phyloP scores from a whole-genome alignment of 2,113 vertebrate genomes.

The Macroglossus sobrinus region DNA sequence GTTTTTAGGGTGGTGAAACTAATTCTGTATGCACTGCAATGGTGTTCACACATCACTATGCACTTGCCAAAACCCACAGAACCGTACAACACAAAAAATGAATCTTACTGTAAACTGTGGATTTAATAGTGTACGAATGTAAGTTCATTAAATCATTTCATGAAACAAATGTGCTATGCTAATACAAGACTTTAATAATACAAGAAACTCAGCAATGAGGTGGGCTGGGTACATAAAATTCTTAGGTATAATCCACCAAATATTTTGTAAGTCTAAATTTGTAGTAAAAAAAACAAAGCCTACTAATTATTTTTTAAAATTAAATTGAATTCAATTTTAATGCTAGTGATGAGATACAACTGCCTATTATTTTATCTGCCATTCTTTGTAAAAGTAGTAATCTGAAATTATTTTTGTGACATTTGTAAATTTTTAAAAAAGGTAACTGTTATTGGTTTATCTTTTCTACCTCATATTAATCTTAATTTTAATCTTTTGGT shows the following conservation, averaged over 20 bases:
- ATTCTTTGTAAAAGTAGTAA: slow-evolving; percentile 10
- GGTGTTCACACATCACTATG: too few relatives aligned
- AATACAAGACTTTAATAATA: neutral
- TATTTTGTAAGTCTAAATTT: neutral
- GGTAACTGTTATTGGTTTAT: neutral
- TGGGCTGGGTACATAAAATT: neutral
- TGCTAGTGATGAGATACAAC: neutral
- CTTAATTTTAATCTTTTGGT: neutral
- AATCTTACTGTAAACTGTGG: neutral
- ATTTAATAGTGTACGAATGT: neutral
- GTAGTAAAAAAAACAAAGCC: neutral
- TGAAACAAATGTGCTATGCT: too few relatives aligned
- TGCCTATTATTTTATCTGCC: neutral
- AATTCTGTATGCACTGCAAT: neutral
- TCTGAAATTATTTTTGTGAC: neutral
- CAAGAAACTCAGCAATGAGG: neutral
- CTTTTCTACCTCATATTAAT: neutral
- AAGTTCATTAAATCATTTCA: neutral
- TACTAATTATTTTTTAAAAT: neutral
- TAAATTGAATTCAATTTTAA: neutral
- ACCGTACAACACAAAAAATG: neutral
- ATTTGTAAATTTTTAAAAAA: neutral
- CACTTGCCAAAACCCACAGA: neutral
- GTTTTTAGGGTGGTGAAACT: neutral
- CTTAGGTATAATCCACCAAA: neutral